Percentiles rank a stretch among this genome's conserved stretches.
These are phyloP conservation scores for Drosophila santomea DNA, from an alignment of 1,140 invertebrate species.

Conservation along the genomic window DNA sequence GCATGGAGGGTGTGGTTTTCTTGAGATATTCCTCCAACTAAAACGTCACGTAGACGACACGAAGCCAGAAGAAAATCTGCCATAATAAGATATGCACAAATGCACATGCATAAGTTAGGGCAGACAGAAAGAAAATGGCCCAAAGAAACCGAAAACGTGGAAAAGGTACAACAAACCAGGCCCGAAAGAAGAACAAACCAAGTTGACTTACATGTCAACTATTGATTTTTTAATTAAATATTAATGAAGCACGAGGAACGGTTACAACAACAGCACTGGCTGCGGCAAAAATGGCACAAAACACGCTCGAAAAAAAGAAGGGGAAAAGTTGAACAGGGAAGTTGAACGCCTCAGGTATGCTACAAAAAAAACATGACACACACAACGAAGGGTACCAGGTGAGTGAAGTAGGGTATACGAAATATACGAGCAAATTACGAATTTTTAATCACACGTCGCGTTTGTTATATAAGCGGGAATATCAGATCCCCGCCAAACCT, in stretches of 20 bases:
- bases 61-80: conserved; percentile 61
- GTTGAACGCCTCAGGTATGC: conserved; percentile 49
- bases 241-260: conserved; percentile 79
- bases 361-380: conserved; percentile 53
- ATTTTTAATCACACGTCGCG: conserved; percentile 80
- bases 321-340: conserved; percentile 27
- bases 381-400: conserved; percentile 40
- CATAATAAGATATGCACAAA: conserved; percentile 78
- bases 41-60: conserved; percentile 69
- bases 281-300: conserved; percentile 41
- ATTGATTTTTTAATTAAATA: conserved; percentile 84
- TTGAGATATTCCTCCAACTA: conserved; percentile 24
- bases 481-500: conserved; percentile 17
- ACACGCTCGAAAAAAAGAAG: conserved; percentile 57
- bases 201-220: conserved; percentile 80
- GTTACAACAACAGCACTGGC: conserved; percentile 6
- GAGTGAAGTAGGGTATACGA: conserved; percentile 19
- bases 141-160: conserved; percentile 12
- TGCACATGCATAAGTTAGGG: conserved; percentile 75
- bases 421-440: conserved; percentile 67
- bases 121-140: conserved; percentile 26
- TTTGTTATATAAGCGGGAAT: conserved; percentile 60
- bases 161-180: conserved; percentile 21
- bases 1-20: conserved; percentile 38
- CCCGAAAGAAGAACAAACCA: conserved; percentile 39